Evolutionary conservation across 2,113 vertebrate species (phyloP).

Genomic region (Eira barbara): DNA sequence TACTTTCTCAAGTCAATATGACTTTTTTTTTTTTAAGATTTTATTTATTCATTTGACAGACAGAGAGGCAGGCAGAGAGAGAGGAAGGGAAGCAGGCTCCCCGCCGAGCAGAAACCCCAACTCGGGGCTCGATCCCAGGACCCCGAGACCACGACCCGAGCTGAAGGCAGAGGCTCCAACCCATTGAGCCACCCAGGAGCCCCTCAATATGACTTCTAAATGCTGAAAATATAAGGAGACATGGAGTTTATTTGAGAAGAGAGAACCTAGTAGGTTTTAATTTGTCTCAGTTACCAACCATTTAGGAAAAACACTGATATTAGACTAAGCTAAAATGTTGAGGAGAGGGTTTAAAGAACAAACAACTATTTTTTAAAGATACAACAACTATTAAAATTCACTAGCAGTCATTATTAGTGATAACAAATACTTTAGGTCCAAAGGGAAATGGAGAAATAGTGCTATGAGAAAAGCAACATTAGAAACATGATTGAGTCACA

Average conservation of each 20-base stretch:
- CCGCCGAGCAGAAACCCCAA: no score
- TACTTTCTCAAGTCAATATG: not conserved
- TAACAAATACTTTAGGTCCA: not conserved
- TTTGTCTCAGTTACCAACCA: not conserved
- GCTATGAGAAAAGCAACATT: not conserved
- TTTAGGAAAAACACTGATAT: not conserved
- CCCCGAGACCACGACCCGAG: no score
- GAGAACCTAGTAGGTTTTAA: not conserved
- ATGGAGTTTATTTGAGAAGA: not conserved
- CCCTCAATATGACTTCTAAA: not conserved
- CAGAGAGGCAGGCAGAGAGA: no score
- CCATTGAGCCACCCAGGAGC: no score
- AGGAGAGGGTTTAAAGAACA: not conserved
- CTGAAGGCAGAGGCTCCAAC: no score
- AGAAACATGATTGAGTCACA: not conserved
- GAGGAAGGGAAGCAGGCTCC: no score
- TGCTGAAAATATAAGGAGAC: not conserved
- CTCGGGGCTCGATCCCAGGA: no score
- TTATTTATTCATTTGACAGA: no score
- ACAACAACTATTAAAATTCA: not conserved
- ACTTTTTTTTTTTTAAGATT: not conserved
- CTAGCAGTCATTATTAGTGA: not conserved
- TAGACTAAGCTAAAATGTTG: not conserved
- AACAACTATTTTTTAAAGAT: not conserved
- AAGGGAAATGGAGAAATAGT: conserved; percentile 10